Evolutionary conservation across 2,888 invertebrate genomes (phyloP), one percentile per base, ranked within the genome.

Genomic region (Hypomecis punctinalis): DNA sequence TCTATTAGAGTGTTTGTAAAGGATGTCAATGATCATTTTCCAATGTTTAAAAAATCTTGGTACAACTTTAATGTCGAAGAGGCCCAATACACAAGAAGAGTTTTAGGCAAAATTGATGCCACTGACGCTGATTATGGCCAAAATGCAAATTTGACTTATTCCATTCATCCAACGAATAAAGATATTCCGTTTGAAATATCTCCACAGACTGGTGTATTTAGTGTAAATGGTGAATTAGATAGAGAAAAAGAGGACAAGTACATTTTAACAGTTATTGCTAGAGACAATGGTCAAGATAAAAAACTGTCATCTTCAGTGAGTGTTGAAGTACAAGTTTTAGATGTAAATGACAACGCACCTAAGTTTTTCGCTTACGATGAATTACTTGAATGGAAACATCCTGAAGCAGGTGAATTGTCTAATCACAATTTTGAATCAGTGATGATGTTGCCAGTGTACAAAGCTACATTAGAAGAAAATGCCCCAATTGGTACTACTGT

Each of bases 11-110:
- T 98, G n/a, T 94, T 94, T 54, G 94, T 97, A 0, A 94, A 94
- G 76, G 97, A 97, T 77, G 94, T 97, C 0, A 98, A 98, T 82
- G 96, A 98, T 75, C 97, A 98, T 81, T 95, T 96, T 5, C 98
- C 98, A 0, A 94, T 96, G 69, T 98, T 98, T 71, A 95, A 95
- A 72, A 96, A 97, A 73, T 95, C 96, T 0, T 96, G 96, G 95
- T 98, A 98, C 80, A 96, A 94, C 56, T 98, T 97, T 72, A 96
- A 97, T 76, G 94, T 97, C 0, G 94, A 96, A 57, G 98, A 98
- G 89, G 97, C 97, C 0, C 93, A 94, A 35, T 97, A 97, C 79
- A 94, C 94, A 0, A 93, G 95, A 71, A 94, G 94, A 69, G 94
- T 96, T 5, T 87, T 98, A 46, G 98, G 97, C 0, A 95, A 94